Conservation (phyloP, 2,113 vertebrate genomes). For the Istiophorus platypterus region DNA sequence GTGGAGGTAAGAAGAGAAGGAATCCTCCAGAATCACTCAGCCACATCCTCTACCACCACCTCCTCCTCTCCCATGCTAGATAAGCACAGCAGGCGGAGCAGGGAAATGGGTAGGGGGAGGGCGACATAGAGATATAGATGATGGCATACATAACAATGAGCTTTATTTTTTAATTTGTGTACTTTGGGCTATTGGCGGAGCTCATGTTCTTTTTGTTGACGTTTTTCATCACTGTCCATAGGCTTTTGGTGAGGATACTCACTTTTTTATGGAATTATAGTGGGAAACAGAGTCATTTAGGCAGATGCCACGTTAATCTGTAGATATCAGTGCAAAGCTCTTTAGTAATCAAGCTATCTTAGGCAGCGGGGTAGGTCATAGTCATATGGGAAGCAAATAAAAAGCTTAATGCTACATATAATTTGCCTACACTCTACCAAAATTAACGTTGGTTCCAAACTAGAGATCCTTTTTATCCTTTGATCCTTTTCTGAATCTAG, state of each 20-base stretch:
- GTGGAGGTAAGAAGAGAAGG: constrained; percentile 55
- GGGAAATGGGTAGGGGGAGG: constrained; percentile 13
- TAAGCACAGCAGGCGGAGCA: constrained; percentile 22
- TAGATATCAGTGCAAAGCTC: constrained; percentile 46
- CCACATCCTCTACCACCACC: constrained; percentile 26
- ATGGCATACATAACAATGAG: constrained; percentile 50
- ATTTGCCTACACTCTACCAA: not conserved
- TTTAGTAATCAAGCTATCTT: constrained; percentile 50
- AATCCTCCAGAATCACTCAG: constrained; percentile 55
- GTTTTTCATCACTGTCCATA: constrained; percentile 9
- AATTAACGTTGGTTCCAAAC: not conserved
- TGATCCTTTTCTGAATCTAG: not conserved
- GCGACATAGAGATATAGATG: constrained; percentile 22
- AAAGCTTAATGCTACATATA: not conserved
- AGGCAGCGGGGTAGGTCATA: constrained; percentile 40
- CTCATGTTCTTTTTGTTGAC: constrained; percentile 28
- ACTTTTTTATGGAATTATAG: constrained; percentile 24
- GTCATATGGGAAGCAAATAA: constrained; percentile 4
- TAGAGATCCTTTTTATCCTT: not conserved
- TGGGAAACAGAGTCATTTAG: constrained; percentile 25
- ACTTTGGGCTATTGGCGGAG: not conserved
- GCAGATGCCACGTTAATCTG: constrained; percentile 55
- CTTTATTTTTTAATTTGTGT: constrained; percentile 1
- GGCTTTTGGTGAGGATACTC: constrained; percentile 27
- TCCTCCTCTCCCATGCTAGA: constrained; percentile 26